These are phyloP conservation scores for Drosophila subobscura DNA, from an alignment of 1,140 invertebrate species.

Conservation along the genomic window DNA sequence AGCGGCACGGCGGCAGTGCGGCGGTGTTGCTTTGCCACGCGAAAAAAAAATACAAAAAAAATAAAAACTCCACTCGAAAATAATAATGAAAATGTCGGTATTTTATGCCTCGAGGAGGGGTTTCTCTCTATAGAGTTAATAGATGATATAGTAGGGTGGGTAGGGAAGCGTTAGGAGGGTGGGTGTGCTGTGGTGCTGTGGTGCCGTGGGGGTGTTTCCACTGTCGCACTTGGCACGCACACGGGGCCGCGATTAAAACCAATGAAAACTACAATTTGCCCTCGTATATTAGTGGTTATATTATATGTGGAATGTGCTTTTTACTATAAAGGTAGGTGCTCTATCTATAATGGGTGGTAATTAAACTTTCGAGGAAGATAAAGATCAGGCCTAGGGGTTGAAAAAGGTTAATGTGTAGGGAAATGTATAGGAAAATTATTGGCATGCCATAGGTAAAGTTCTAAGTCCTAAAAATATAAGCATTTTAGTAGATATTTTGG, in stretches of 20 bases:
- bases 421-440: too few species aligned
- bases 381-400: too few species aligned
- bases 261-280: constrained; percentile 81
- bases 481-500: too few species aligned
- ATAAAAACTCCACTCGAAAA: constrained; percentile 65
- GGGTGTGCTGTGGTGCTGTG: constrained; percentile 1
- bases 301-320: constrained; percentile 44
- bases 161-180: constrained; percentile 6
- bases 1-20: constrained; percentile 22
- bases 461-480: too few species aligned
- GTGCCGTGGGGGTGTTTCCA: constrained; percentile 43
- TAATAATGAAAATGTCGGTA: constrained; percentile 81
- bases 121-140: constrained; percentile 30
- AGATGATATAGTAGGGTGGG: neutral
- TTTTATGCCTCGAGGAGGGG: constrained; percentile 40
- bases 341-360: constrained; percentile 16
- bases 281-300: constrained; percentile 71
- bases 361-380: too few species aligned
- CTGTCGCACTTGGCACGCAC: constrained; percentile 75
- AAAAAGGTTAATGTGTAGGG: too few species aligned
- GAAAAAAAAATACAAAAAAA: constrained; percentile 61
- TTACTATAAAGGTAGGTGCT: constrained; percentile 32
- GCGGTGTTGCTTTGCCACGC: constrained; percentile 65
- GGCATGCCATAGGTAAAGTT: too few species aligned
- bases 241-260: constrained; percentile 66